phyloP scores from a whole-genome alignment of 2,113 vertebrate species.

The Parus major region DNA sequence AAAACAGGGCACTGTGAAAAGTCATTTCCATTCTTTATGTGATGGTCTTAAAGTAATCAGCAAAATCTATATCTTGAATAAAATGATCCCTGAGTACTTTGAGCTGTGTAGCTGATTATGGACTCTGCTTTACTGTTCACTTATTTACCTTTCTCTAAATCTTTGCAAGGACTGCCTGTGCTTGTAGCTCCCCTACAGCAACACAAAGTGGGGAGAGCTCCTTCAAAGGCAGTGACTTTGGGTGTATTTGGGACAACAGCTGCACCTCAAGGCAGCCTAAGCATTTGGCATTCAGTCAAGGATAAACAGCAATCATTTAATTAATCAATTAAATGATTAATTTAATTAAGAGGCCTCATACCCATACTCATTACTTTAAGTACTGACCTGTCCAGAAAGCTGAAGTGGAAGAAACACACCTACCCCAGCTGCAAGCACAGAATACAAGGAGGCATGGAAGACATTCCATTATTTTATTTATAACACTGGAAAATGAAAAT shows the following conservation, averaged over 20 bases:
- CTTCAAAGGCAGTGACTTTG: background rate
- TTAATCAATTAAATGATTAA: background rate
- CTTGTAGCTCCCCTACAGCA: background rate
- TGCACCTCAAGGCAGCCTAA: background rate
- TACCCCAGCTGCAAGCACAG: background rate
- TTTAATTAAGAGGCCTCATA: background rate
- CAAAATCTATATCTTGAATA: background rate
- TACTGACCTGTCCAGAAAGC: background rate
- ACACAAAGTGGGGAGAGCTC: background rate
- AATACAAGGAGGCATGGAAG: background rate
- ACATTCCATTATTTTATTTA: background rate
- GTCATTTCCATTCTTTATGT: background rate
- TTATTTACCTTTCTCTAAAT: background rate
- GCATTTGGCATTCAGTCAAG: background rate
- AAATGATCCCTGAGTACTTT: background rate
- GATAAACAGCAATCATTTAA: background rate
- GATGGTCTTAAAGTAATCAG: background rate
- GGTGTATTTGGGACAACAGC: background rate
- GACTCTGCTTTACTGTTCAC: background rate
- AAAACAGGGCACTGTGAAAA: background rate
- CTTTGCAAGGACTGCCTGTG: background rate
- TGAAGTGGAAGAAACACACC: background rate
- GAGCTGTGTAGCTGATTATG: background rate
- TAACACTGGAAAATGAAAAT: background rate
- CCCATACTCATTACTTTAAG: rapidly evolving